These are phyloP conservation scores for Stenodema calcarata DNA, from an alignment of 2,888 invertebrate species.

Conservation along the genomic window DNA sequence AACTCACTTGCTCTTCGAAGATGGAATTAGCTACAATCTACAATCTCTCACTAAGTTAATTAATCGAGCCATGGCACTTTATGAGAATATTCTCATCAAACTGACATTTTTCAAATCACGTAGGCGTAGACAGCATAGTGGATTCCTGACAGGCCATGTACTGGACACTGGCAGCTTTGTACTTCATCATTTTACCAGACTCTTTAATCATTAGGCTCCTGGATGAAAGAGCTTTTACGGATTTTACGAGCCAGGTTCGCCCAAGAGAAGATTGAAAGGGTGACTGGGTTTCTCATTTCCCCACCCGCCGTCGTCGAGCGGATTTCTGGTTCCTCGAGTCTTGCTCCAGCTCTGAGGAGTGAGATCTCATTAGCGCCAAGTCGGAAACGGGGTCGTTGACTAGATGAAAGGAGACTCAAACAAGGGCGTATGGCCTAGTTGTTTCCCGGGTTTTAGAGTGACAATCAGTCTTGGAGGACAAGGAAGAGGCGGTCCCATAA, in stretches of 20 bases:
- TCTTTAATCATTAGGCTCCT: background rate
- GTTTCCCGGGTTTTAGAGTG: slow-evolving; percentile 24
- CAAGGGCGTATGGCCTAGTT: slow-evolving; percentile 31
- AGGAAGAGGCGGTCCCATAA: slow-evolving; percentile 43
- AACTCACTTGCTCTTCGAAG: too few relatives aligned
- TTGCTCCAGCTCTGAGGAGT: background rate
- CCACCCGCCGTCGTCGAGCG: background rate
- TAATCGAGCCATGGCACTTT: too few relatives aligned
- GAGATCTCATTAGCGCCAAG: slow-evolving; percentile 42
- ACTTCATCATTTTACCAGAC: background rate
- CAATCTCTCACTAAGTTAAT: too few relatives aligned
- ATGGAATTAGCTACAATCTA: too few relatives aligned
- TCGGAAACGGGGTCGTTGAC: slow-evolving; percentile 29
- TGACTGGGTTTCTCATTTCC: background rate
- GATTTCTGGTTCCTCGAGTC: background rate
- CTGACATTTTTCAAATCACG: too few relatives aligned
- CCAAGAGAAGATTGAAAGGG: background rate
- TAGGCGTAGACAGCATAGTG: too few relatives aligned
- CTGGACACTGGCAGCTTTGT: background rate
- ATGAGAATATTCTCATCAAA: too few relatives aligned
- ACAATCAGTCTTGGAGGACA: slow-evolving; percentile 42
- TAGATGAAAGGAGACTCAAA: slow-evolving; percentile 22
- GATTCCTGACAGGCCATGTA: too few relatives aligned
- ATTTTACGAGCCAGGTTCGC: background rate
- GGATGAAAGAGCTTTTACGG: background rate